These are phyloP conservation scores for Chelon auratus DNA, from an alignment of 2,797 vertebrate genomes.

Conservation along the genomic window DNA sequence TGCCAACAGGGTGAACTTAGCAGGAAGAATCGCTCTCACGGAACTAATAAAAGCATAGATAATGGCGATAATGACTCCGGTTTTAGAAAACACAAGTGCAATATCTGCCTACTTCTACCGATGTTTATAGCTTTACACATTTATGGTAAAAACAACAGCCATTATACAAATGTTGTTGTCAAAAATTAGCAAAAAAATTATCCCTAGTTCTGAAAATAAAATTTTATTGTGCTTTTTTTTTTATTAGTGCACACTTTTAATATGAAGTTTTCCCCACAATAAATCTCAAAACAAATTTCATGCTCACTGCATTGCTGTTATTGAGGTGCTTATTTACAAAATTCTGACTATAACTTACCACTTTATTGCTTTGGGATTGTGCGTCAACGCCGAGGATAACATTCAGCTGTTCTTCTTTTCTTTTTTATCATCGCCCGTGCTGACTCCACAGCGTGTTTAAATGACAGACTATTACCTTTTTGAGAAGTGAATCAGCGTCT, in stretches of 20 bases:
- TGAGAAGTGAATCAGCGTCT: slow-evolving; percentile 2
- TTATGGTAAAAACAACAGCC: background rate
- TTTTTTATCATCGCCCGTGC: slow-evolving; percentile 7
- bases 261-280: slow-evolving; percentile 19
- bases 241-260: slow-evolving; percentile 3
- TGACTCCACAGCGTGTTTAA: slow-evolving; percentile 2
- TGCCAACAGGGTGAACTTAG: slow-evolving; percentile 48
- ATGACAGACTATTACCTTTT: slow-evolving; percentile 5
- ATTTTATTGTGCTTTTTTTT: background rate
- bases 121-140: slow-evolving; percentile 9
- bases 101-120: background rate
- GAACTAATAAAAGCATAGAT: slow-evolving; percentile 47
- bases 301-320: slow-evolving; percentile 9
- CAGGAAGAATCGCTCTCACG: slow-evolving; percentile 27
- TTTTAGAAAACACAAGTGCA: slow-evolving; percentile 16
- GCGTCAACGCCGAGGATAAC: slow-evolving; percentile 11
- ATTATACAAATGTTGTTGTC: background rate
- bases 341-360: slow-evolving; percentile 17
- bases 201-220: slow-evolving; percentile 15
- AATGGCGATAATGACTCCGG: slow-evolving; percentile 22
- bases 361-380: slow-evolving; percentile 45
- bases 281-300: slow-evolving; percentile 27
- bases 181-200: background rate
- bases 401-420: background rate
- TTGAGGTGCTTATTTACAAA: slow-evolving; percentile 38